Conservation (phyloP, 2,888 invertebrate genomes). For the Ramazzottius varieornatus region DNA sequence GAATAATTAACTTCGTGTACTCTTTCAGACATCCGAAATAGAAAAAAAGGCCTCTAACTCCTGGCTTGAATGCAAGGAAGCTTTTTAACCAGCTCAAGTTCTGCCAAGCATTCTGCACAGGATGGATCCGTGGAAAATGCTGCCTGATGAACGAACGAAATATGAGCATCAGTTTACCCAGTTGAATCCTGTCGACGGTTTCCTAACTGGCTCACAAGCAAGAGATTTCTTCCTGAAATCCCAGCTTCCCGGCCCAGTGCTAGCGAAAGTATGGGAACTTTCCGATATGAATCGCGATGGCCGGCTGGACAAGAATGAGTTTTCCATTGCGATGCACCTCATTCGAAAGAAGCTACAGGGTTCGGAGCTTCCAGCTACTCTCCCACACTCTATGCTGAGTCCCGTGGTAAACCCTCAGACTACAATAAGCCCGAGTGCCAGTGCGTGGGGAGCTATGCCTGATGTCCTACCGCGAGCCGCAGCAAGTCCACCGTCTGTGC, state of each 20-base stretch:
- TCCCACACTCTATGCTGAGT: not conserved
- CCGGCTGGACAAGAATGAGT: constrained; percentile 78
- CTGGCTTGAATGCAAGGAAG: no score
- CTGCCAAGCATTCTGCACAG: no score
- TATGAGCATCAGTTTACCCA: constrained; percentile 73
- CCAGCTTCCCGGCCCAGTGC: constrained; percentile 23
- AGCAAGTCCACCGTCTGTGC: not conserved
- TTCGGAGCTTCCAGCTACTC: not conserved
- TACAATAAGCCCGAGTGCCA: not conserved
- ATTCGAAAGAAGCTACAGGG: constrained; percentile 75
- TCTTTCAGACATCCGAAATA: no score
- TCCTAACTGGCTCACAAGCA: constrained; percentile 38
- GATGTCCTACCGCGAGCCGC: not conserved
- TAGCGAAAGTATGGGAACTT: constrained; percentile 38
- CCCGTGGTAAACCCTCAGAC: no score
- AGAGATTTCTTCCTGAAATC: constrained; percentile 24
- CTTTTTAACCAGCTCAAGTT: no score
- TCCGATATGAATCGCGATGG: constrained; percentile 92
- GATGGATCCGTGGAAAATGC: constrained; percentile 60
- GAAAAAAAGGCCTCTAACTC: no score
- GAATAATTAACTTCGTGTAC: no score
- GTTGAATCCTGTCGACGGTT: constrained; percentile 56
- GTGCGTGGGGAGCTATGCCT: not conserved
- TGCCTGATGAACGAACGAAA: constrained; percentile 55
- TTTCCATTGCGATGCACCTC: constrained; percentile 88